Evolutionary conservation across 2,888 invertebrate species (phyloP), one percentile per base, ranked within the genome.

Genomic region (Heliconius cydno): DNA sequence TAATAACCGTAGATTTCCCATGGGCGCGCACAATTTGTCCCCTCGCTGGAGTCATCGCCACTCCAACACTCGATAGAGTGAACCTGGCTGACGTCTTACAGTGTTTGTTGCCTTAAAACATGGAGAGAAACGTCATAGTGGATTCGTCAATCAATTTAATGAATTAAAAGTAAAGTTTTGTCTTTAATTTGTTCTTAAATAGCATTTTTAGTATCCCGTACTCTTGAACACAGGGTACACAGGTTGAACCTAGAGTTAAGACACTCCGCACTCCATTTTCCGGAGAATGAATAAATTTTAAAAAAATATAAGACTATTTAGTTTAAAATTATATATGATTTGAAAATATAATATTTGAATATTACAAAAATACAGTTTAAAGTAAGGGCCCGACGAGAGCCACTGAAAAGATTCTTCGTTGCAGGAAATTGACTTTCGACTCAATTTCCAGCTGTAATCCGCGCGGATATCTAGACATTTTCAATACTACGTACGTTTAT

Each of bases 1-100:
- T 93, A 93, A 93, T 93, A 93, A 92, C 90, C 85, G 83, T 81
- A 92, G 91, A 93, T 93, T 93, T 93, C 93, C 93, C 93, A 81
- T 80, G 92, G 87, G 93, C 83, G 25, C 41, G 74, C 71, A 85
- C 92, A 91, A 92, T 91, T 92, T 92, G 92, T 90, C 90, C 90
- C 90, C 87, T 80, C 82, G 78, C 67, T 10, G 74, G 79, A 73
- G 77, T 80, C 80, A 80, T 82, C 80, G 80, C 60, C 81, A 70
- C 76, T 70, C 57, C 60, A 66, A 74, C 79, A 78, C 72, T 41
- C 78, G 57, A 66, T 75, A 46, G 76, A 76, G 81, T 67, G 76
- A 81, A 81, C 78, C 52, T 76, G 77, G 79, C 82, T 80, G 83
- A 80, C 71, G 60, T 78, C 70, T 80, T 70, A 79, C 22, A 70